phyloP scores from a whole-genome alignment of 2,888 invertebrate genomes.

The Microctonus aethiopoides region DNA sequence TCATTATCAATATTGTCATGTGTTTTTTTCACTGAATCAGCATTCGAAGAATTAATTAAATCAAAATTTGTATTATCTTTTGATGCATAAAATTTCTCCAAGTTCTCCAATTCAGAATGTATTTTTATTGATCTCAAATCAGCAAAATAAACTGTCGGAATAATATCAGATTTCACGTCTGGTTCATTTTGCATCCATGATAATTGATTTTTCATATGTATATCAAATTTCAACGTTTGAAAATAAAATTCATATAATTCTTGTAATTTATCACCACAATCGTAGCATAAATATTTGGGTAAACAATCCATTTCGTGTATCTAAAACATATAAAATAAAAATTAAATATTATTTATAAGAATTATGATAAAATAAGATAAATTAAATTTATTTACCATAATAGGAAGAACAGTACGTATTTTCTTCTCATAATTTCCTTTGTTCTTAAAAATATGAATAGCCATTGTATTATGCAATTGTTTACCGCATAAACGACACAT shows the following conservation, averaged over 20 bases:
- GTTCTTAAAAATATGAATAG: conserved; percentile 60
- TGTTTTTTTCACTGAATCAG: not conserved
- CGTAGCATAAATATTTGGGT: conserved; percentile 63
- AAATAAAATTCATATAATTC: conserved; percentile 62
- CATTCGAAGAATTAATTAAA: not conserved
- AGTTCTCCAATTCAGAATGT: conserved; percentile 56
- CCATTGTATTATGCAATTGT: conserved; percentile 51
- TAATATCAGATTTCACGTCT: conserved; percentile 43
- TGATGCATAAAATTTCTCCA: conserved; percentile 21
- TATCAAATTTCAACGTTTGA: conserved; percentile 58
- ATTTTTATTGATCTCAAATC: conserved; percentile 55
- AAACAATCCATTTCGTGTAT: conserved; percentile 63
- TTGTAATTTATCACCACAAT: conserved; percentile 61
- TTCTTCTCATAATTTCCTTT: conserved; percentile 58
- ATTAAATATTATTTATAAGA: not conserved
- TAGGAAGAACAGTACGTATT: conserved; percentile 62
- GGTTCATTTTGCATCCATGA: conserved; percentile 59
- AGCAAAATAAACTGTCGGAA: conserved; percentile 58
- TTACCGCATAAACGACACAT: conserved; percentile 63
- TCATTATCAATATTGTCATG: not conserved
- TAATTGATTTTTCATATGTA: conserved; percentile 57
- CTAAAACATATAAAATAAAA: conserved; percentile 42
- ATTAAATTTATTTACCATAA: conserved; percentile 55
- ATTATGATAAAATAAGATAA: not conserved
- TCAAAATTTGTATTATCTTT: not conserved